Evolutionary conservation across 2,888 invertebrate species (phyloP).

Genomic region (Lithophane leautieri): DNA sequence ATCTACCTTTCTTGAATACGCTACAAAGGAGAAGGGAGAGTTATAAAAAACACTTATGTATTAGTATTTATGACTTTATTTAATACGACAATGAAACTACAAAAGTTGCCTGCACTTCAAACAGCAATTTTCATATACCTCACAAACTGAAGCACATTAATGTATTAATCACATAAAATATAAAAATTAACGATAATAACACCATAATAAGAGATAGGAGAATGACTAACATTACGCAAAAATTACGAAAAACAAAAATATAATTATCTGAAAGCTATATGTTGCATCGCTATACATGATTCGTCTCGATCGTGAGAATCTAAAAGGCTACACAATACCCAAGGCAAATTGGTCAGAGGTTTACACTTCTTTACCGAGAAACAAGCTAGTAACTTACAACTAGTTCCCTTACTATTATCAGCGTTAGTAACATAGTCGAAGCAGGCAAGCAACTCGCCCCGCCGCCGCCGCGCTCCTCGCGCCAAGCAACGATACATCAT

Average conservation of each 20-base stretch:
- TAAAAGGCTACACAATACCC: conserved; percentile 90
- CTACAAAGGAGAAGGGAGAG: not conserved
- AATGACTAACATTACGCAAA: conserved; percentile 90
- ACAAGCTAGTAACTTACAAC: conserved; percentile 88
- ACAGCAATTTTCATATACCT: conserved; percentile 87
- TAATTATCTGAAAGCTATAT: conserved; percentile 84
- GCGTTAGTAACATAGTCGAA: conserved; percentile 81
- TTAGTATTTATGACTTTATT: conserved; percentile 90
- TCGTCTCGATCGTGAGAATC: conserved; percentile 85
- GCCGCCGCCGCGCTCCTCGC: conserved; percentile 73
- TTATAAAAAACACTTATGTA: conserved; percentile 70
- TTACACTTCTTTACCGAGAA: conserved; percentile 86
- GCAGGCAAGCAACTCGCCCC: conserved; percentile 84
- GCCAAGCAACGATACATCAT: conserved; percentile 81
- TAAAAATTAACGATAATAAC: conserved; percentile 85
- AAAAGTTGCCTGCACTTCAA: conserved; percentile 90
- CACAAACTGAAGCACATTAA: conserved; percentile 89
- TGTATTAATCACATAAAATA: conserved; percentile 82
- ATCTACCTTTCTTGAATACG: not conserved
- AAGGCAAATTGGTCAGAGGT: conserved; percentile 91
- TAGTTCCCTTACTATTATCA: conserved; percentile 82
- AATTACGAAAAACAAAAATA: conserved; percentile 78
- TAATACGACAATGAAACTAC: conserved; percentile 91
- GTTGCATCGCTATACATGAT: conserved; percentile 88
- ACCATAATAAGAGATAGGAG: conserved; percentile 83